These are phyloP conservation scores for Drosophila aldrichi DNA, from an alignment of 2,888 invertebrate genomes.

Conservation along the genomic window DNA sequence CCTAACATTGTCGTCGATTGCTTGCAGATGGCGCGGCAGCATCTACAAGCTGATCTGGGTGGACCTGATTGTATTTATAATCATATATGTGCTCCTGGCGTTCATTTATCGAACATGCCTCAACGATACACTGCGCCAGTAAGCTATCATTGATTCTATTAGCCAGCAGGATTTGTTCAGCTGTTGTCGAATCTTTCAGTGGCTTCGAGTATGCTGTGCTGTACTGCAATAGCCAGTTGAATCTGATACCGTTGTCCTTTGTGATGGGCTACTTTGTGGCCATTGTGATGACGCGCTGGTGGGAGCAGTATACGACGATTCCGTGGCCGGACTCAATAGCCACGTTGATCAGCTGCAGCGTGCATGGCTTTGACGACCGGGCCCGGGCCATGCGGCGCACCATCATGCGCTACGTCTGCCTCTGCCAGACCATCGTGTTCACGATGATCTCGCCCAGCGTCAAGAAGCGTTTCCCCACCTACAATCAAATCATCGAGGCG, in stretches of 20 bases:
- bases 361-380: constrained; percentile 93
- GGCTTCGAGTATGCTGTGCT: constrained; percentile 91
- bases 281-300: constrained; percentile 96
- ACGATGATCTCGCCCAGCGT: constrained; percentile 94
- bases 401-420: constrained; percentile 92
- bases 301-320: constrained; percentile 92
- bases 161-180: constrained; percentile 37
- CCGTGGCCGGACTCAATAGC: constrained; percentile 95
- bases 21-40: constrained; percentile 95
- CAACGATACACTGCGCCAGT: constrained; percentile 45
- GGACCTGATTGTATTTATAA: constrained; percentile 91
- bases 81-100: constrained; percentile 88
- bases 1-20: fast-evolving
- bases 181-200: constrained; percentile 85
- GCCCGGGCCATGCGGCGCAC: constrained; percentile 93
- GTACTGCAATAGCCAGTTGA: constrained; percentile 93
- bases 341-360: constrained; percentile 92
- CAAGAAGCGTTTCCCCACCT: constrained; percentile 94
- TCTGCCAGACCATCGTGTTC: constrained; percentile 93
- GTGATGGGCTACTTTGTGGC: constrained; percentile 97
- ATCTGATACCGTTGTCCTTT: constrained; percentile 95
- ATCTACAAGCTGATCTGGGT: constrained; percentile 97
- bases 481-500: constrained; percentile 93
- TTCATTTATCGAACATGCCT: constrained; percentile 57
- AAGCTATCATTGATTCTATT: not conserved